Percentiles rank a stretch among this genome's conserved stretches.
Conservation (phyloP, 2,113 vertebrate genomes). For the Hyperopisus bebe region DNA sequence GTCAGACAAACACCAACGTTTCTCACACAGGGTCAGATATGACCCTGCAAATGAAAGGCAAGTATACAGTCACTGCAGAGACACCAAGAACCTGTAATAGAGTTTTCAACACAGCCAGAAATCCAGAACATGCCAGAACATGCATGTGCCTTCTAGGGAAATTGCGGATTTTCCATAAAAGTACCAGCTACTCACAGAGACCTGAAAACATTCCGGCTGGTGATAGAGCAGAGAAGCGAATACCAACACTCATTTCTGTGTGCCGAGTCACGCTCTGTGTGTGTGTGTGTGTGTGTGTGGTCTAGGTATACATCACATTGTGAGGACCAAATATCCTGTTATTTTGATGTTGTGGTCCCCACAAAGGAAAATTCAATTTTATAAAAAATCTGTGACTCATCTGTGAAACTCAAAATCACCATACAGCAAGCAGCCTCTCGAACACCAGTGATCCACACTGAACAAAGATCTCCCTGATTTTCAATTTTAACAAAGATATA, state of each 20-base stretch:
- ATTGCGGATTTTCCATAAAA: neutral
- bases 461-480: neutral
- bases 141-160: neutral
- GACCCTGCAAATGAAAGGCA: neutral
- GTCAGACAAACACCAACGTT: neutral
- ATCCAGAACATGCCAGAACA: neutral
- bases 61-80: neutral
- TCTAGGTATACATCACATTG: too few species aligned
- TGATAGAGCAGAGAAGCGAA: neutral
- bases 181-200: neutral
- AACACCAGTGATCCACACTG: too few species aligned
- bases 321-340: too few species aligned
- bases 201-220: neutral
- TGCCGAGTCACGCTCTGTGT: too few species aligned
- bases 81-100: neutral
- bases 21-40: neutral
- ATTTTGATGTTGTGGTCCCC: too few species aligned
- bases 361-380: too few species aligned
- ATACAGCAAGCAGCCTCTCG: neutral
- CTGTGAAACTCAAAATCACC: neutral
- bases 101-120: neutral
- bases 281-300: too few species aligned
- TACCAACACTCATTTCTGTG: neutral
- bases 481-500: neutral
- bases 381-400: too few species aligned